Base-by-base conservation (phyloP, 2,113 vertebrate genomes). In the Lucifuga dentata region DNA sequence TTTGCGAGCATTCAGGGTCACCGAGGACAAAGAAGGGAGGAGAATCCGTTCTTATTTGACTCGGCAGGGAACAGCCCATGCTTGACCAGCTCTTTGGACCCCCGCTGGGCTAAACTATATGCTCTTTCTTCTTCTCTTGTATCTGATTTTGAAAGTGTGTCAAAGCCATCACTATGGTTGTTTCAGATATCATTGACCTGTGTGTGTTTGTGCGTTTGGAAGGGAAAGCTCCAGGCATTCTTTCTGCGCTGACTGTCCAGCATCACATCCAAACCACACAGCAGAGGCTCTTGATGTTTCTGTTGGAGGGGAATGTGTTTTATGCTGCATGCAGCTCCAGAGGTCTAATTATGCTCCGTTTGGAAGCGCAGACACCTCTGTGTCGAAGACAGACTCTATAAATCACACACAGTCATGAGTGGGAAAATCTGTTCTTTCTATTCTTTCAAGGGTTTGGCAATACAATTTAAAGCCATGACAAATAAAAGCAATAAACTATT, bases 401-500 rank as follows among this genome's bases (percentile, higher is more conserved):
- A 89, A 86, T 88, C 87, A 87, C 84, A 90, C 78, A 69, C 82
- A 83, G 84, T 88, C 81, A 80, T 89, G 80, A 84, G 81, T 76
- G 84, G 81, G 72, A 78, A 81, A 82, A 84, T 80, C 59, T 76
- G 79, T 64, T 64, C 60, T 70, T 80, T 73, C 39, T 72, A 60
- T 84, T 67, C 44, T 76, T 83, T 81, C 57, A 24, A 82, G 72
- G 78, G 68, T 70, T 78, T 86, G 73, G 86, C 84, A 80, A 70
- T 76, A 67, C 78, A 83, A 86, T 79, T 86, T 82, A 87, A 82
- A 82, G 74, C 66, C 68, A 68, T 64, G 76, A 84, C 83, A 88
- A 86, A 86, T 86, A 80, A 79, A 87, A 88, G 76, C 85, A 84
- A 88, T 91, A 87, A 91, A 88, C 65, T 69, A 78, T 83, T 83